Percentiles rank a stretch among this genome's conserved stretches.
These are phyloP conservation scores for Seriola rivoliana DNA, from an alignment of 2,113 vertebrate genomes.

Conservation along the genomic window DNA sequence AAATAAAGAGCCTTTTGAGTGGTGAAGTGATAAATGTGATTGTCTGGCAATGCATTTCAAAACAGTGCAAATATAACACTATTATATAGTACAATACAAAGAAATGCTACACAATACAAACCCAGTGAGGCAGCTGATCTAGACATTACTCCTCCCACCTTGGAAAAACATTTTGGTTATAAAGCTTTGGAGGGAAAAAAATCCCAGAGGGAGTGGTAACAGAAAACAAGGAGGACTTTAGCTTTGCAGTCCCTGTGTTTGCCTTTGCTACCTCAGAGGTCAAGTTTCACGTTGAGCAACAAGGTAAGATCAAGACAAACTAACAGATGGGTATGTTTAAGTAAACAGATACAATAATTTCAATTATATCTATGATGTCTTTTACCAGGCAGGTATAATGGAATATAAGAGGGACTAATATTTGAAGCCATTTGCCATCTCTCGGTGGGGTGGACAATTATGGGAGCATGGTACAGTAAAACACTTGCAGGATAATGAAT, in stretches of 20 bases:
- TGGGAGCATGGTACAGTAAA: background rate
- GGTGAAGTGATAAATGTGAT: background rate
- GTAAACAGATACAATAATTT: background rate
- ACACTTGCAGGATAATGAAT: background rate
- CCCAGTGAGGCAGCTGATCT: constrained; percentile 1
- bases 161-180: constrained; percentile 10
- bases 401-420: background rate
- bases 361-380: background rate
- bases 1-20: constrained; percentile 16
- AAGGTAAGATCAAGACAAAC: constrained; percentile 44
- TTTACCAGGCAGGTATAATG: background rate
- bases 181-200: constrained; percentile 4
- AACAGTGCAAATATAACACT: background rate
- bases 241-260: constrained; percentile 45
- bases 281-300: constrained; percentile 42
- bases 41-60: background rate
- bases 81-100: constrained; percentile 17
- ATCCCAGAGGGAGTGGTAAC: constrained; percentile 57
- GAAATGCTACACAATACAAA: constrained; percentile 33
- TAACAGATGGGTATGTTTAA: background rate
- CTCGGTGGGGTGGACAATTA: background rate
- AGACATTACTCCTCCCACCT: constrained; percentile 53
- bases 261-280: constrained; percentile 39
- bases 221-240: constrained; percentile 54
- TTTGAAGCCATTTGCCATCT: constrained; percentile 1